Percentiles rank a stretch among this genome's conserved stretches.
phyloP scores from a whole-genome alignment of 1,140 invertebrate genomes.

The Chironomus tepperi region DNA sequence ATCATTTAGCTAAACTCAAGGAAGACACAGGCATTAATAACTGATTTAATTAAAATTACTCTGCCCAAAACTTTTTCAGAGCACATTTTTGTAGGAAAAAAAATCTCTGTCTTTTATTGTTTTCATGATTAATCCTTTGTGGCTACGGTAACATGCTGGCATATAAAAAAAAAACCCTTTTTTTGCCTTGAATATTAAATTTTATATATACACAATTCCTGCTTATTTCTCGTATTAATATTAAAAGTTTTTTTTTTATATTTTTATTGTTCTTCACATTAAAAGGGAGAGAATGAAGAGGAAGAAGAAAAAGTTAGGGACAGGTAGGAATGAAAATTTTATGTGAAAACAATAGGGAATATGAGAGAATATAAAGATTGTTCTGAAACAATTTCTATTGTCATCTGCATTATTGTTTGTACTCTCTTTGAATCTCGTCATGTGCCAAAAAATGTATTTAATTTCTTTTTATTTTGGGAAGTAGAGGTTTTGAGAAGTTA shows the following conservation, averaged over 20 bases:
- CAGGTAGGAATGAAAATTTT: background rate
- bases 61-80: background rate
- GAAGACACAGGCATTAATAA: conserved; percentile 14
- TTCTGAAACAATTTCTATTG: background rate
- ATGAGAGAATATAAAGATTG: background rate
- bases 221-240: background rate
- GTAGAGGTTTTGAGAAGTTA: background rate
- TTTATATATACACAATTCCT: too few species aligned
- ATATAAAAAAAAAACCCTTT: background rate
- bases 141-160: conserved; percentile 5
- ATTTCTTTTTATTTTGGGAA: background rate
- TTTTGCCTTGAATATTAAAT: background rate
- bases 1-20: too few species aligned
- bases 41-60: conserved; percentile 21
- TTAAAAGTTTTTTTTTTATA: too few species aligned
- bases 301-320: background rate
- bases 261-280: background rate
- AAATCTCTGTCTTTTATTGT: conserved; percentile 9
- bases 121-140: conserved; percentile 8
- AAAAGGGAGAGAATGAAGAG: background rate
- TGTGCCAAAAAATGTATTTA: conserved; percentile 5
- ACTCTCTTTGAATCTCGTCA: background rate
- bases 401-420: background rate
- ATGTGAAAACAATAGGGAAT: background rate
- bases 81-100: background rate